phyloP scores from a whole-genome alignment of 2,113 vertebrate species.

The Gymnobelideus leadbeateri region DNA sequence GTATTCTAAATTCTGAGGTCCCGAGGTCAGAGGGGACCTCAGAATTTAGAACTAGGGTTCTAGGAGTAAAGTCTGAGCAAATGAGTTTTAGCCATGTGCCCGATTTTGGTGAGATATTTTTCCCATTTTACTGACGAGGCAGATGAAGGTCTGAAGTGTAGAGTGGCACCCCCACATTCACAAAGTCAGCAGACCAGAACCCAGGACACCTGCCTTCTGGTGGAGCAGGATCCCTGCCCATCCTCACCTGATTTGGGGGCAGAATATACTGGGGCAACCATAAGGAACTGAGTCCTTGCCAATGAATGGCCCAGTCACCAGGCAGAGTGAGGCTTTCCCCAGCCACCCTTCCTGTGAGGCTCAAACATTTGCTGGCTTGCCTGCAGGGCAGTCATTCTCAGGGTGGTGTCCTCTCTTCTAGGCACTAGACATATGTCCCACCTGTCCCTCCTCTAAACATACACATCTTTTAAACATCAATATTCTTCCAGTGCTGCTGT shows the following conservation, averaged over 20 bases:
- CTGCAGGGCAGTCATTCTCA: slow-evolving; percentile 33
- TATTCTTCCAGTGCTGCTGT: not conserved
- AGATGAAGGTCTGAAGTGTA: not conserved
- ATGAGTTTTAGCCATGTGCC: not conserved
- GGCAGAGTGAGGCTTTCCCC: not conserved
- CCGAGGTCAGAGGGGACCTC: no score
- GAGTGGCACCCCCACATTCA: not conserved
- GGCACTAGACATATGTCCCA: not conserved
- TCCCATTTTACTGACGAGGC: not conserved
- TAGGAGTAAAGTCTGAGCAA: not conserved
- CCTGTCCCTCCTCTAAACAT: not conserved
- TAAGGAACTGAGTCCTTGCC: not conserved
- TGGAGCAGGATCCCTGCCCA: not conserved
- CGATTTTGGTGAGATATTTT: not conserved
- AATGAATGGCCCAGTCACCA: not conserved
- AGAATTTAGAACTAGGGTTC: no score
- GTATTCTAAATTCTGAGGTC: not conserved
- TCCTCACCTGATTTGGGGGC: not conserved
- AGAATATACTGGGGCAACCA: not conserved
- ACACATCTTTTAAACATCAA: not conserved
- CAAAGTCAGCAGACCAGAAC: not conserved
- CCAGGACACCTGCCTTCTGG: not conserved
- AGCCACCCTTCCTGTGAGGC: slow-evolving; percentile 13
- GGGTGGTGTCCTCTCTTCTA: not conserved
- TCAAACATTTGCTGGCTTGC: slow-evolving; percentile 43